These are phyloP conservation scores for Pandion haliaetus DNA, from an alignment of 2,113 vertebrate species.

Conservation along the genomic window DNA sequence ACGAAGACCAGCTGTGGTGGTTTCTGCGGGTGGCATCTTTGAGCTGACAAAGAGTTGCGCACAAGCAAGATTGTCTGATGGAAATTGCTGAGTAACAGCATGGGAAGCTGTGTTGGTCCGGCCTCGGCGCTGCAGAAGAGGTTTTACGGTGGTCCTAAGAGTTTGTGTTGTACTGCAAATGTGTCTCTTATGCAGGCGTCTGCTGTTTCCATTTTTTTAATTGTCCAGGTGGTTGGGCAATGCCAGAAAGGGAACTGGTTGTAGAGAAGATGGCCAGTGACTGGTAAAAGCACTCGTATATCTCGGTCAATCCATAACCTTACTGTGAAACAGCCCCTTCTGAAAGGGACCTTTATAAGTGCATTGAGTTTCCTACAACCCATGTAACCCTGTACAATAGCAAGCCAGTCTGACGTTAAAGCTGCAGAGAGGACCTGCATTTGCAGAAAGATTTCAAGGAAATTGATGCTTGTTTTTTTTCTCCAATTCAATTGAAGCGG, in stretches of 20 bases:
- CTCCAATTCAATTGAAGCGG: background rate
- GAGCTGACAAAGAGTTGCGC: conserved; percentile 29
- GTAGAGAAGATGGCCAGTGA: conserved; percentile 17
- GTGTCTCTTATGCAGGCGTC: background rate
- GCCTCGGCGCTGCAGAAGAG: conserved; percentile 40
- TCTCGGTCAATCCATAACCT: conserved; percentile 44
- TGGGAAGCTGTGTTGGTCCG: conserved; percentile 46
- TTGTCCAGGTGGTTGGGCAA: conserved; percentile 1
- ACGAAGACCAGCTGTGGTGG: conserved; percentile 50
- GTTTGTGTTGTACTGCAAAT: conserved; percentile 10
- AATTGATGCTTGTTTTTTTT: background rate
- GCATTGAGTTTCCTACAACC: conserved; percentile 35
- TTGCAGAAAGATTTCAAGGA: background rate
- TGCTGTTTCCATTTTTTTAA: conserved; percentile 16
- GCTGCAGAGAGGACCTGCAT: background rate
- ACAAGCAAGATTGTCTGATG: conserved; percentile 38
- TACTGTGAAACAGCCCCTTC: conserved; percentile 47
- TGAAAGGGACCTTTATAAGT: conserved; percentile 38
- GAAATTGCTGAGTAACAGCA: conserved; percentile 51
- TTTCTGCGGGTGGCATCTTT: conserved; percentile 55
- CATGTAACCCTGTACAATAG: background rate
- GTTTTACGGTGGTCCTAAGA: conserved; percentile 29
- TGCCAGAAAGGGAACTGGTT: conserved; percentile 36
- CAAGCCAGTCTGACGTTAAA: background rate
- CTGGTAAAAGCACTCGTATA: conserved; percentile 39